A percentile compares a stretch with the other conserved stretches of the same genome.
Evolutionary conservation across 2,797 vertebrate genomes (phyloP).

Genomic region (Acrocephalus scirpaceus): DNA sequence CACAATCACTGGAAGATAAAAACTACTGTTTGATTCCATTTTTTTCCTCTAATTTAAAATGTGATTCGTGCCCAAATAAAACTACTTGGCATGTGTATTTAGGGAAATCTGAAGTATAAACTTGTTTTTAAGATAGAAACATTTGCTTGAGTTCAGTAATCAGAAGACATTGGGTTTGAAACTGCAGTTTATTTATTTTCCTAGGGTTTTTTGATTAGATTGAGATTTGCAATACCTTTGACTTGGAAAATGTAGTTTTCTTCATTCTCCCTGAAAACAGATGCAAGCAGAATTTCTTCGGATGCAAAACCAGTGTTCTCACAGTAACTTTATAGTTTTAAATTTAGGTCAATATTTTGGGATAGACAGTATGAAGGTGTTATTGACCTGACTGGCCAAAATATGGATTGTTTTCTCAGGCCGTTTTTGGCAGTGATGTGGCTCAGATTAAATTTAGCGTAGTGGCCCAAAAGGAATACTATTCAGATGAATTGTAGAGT

Average conservation of each 20-base stretch:
- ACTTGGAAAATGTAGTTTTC: neutral
- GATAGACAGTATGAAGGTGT: neutral
- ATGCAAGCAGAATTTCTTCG: neutral
- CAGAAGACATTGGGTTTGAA: neutral
- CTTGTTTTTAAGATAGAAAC: neutral
- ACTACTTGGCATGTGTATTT: neutral
- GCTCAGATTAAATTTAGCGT: neutral
- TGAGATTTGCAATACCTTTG: neutral
- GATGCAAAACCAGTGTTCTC: neutral
- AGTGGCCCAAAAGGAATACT: neutral
- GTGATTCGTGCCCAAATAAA: neutral
- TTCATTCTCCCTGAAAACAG: neutral
- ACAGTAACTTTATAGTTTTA: neutral
- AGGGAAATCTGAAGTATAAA: neutral
- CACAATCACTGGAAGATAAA: neutral
- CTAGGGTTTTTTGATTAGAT: neutral
- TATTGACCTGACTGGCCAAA: neutral
- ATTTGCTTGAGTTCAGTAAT: constrained; percentile 7
- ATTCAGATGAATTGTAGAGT: neutral
- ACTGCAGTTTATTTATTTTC: neutral
- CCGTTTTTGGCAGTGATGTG: neutral
- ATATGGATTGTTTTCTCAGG: neutral
- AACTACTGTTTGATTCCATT: neutral
- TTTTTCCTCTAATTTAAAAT: neutral
- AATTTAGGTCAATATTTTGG: neutral